These are phyloP conservation scores for Eriosoma lanigerum DNA, from an alignment of 1,140 invertebrate genomes.

Conservation along the genomic window DNA sequence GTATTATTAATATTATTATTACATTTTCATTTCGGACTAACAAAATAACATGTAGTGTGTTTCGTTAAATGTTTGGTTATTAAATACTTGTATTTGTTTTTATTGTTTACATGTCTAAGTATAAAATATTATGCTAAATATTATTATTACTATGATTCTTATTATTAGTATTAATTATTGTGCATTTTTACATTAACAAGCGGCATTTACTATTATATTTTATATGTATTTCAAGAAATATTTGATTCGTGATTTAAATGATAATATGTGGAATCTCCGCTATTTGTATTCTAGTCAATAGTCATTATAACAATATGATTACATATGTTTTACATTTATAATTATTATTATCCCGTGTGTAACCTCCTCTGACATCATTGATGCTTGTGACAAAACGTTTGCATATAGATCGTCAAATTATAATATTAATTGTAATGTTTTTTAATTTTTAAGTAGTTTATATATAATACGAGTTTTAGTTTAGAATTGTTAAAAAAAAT, in stretches of 20 bases:
- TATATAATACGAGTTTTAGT: constrained; percentile 7
- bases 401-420: too few relatives aligned
- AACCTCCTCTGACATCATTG: background rate
- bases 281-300: constrained; percentile 37
- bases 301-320: background rate
- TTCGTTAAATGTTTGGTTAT: constrained; percentile 9
- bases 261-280: constrained; percentile 34
- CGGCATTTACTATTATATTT: constrained; percentile 29
- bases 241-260: too few relatives aligned
- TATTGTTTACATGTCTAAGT: constrained; percentile 19
- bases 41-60: constrained; percentile 26
- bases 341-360: background rate
- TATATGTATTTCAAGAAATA: too few relatives aligned
- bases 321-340: background rate
- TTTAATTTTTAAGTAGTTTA: background rate
- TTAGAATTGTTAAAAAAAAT: constrained; percentile 22
- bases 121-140: background rate
- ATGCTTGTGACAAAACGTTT: constrained; percentile 5
- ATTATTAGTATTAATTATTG: constrained; percentile 7
- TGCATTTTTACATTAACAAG: constrained; percentile 41
- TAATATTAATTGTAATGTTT: constrained; percentile 6
- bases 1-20: background rate
- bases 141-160: constrained; percentile 8
- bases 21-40: constrained; percentile 13
- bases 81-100: constrained; percentile 2